phyloP scores from a whole-genome alignment of 2,888 invertebrate species.

The Dolichopus griseipennis region DNA sequence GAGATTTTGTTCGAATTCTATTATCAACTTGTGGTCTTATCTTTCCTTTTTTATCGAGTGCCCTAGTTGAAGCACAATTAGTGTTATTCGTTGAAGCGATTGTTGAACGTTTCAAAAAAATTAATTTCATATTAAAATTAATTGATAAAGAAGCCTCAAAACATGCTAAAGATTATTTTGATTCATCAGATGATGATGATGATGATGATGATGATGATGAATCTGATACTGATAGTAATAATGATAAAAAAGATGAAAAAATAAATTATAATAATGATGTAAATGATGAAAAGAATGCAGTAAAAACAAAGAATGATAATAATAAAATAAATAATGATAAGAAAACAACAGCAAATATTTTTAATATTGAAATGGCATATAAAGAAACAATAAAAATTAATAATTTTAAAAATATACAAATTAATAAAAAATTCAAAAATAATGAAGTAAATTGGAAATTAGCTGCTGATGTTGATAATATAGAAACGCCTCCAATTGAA shows the following conservation, averaged over 20 bases:
- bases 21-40: conserved; percentile 28
- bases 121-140: conserved; percentile 35
- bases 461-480: not conserved
- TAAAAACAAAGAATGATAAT: not conserved
- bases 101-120: conserved; percentile 34
- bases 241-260: conserved; percentile 10
- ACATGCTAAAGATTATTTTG: conserved; percentile 30
- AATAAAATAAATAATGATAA: too few relatives aligned
- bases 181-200: conserved; percentile 12
- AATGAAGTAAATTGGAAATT: too few relatives aligned
- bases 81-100: conserved; percentile 36
- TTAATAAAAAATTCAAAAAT: not conserved
- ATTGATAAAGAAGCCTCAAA: conserved; percentile 31
- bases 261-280: not conserved
- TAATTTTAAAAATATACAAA: not conserved
- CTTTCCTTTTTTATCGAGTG: conserved; percentile 36
- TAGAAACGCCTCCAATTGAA: not conserved
- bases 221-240: conserved; percentile 19
- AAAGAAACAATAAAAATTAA: not conserved
- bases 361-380: not conserved
- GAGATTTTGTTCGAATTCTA: conserved; percentile 29
- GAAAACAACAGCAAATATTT: too few relatives aligned
- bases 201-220: conserved; percentile 12
- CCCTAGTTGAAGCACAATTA: conserved; percentile 38
- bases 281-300: not conserved